Evolutionary conservation across 2,797 vertebrate species (phyloP).

Genomic region (Eulemur albifrons): DNA sequence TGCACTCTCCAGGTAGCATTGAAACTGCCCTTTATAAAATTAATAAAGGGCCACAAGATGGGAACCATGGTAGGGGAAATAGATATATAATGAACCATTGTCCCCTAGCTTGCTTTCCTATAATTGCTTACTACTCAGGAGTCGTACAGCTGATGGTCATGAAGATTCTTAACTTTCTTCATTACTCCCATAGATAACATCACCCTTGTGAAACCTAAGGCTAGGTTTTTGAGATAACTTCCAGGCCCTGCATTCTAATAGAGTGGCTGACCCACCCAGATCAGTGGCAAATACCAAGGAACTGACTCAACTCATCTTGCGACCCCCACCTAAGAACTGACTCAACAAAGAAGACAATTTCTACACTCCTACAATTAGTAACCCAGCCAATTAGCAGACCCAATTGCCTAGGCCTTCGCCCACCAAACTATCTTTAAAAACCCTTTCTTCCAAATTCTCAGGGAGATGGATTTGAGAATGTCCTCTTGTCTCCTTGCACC

Average conservation of each 20-base stretch:
- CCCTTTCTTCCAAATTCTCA: too few relatives aligned
- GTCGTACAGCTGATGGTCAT: neutral
- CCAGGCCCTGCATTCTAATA: neutral
- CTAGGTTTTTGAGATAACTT: neutral
- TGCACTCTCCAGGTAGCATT: too few relatives aligned
- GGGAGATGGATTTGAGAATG: too few relatives aligned
- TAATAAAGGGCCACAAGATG: too few relatives aligned
- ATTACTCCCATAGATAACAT: neutral
- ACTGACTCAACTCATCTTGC: neutral
- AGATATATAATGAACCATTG: neutral
- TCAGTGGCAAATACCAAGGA: neutral
- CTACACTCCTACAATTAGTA: too few relatives aligned
- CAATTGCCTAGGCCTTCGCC: neutral
- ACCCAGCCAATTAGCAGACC: neutral
- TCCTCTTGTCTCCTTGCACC: neutral
- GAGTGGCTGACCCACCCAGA: neutral
- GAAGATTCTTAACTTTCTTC: neutral
- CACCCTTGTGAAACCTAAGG: neutral
- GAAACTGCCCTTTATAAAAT: too few relatives aligned
- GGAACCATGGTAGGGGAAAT: too few relatives aligned
- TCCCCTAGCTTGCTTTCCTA: neutral
- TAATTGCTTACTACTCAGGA: neutral
- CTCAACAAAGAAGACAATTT: neutral
- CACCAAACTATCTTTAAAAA: too few relatives aligned
- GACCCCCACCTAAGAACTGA: too few relatives aligned